Evolutionary conservation across 2,113 vertebrate species (phyloP), one percentile per base, ranked within the genome.

Genomic region (Ia io): DNA sequence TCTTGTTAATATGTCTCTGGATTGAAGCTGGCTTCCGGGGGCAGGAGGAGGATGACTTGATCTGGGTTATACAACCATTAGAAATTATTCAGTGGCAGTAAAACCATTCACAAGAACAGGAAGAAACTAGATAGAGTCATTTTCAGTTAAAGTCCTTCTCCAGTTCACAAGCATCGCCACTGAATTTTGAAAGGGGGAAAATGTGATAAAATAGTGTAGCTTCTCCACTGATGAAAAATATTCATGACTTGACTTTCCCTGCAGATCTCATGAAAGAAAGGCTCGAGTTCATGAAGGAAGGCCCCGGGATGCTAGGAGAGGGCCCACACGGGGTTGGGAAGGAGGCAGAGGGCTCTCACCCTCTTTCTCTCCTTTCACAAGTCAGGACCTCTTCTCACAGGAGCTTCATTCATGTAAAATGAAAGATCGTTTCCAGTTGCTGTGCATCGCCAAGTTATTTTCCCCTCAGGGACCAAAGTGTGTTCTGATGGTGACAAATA

Each of bases 131-230:
- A 70, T 11, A 23, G 71, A 51, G 89, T 88, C 25, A 6, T 93
- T 71, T 84, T 83, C 44, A 70, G 70, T 44, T 51, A 28, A 30
- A 88, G 89, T 16, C 10, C 91, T 87, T 28, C 40, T 82, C 82
- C 40, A n/a, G 32, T 53, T 84, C n/a, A 32, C 2, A 61, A 88
- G 82, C 59, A 73, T 2, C 49, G 23, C 42, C 67, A 28, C 3
- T n/a, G 51, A 78, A 77, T 70, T 84, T 94, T 87, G 40, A 32
- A 90, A 92, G 73, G 32, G 77, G 77, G 77, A 91, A 96, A 84
- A 61, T 51, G 76, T 88, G 71, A 80, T 63, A 44, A 92, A 86
- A 67, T 1, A 59, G 49, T 6, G 20, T 14, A 47, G 74, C 73
- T 69, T 73, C 47, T 63, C 35, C 42, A 25, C 37, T 84, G 61